Evolutionary conservation across 2,797 vertebrate species (phyloP).

Genomic region (Poecilia picta): DNA sequence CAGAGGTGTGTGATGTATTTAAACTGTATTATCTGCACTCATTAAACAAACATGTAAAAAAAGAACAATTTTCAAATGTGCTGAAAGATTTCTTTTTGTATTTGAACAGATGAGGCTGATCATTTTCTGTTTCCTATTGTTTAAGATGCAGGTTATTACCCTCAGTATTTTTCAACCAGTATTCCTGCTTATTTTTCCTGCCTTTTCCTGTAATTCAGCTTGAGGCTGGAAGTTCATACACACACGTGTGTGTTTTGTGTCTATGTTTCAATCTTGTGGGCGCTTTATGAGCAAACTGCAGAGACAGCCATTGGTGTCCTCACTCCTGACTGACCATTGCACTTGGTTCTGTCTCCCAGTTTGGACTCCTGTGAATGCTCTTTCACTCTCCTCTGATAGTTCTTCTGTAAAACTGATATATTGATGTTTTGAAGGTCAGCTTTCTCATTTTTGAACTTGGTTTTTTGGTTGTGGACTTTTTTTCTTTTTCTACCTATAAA

Average conservation of each 20-base stretch:
- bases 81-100: background rate
- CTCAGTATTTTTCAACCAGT: background rate
- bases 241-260: slow-evolving; percentile 20
- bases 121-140: background rate
- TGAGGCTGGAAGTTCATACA: slow-evolving; percentile 6
- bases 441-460: slow-evolving; percentile 22
- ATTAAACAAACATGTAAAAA: slow-evolving; percentile 1
- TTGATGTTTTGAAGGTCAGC: slow-evolving; percentile 41
- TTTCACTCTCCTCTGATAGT: slow-evolving; percentile 36
- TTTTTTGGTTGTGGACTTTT: slow-evolving; percentile 32
- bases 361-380: slow-evolving; percentile 29
- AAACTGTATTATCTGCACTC: slow-evolving; percentile 7
- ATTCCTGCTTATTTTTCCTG: slow-evolving; percentile 11
- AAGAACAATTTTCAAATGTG: background rate
- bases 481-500: slow-evolving; percentile 36
- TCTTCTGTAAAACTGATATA: slow-evolving; percentile 37
- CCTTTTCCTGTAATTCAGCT: slow-evolving; percentile 4
- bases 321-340: slow-evolving; percentile 51
- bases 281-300: slow-evolving; percentile 45
- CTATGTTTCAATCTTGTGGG: slow-evolving; percentile 26
- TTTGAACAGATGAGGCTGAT: background rate
- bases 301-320: slow-evolving; percentile 38
- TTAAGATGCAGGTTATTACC: slow-evolving; percentile 3
- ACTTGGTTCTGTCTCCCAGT: slow-evolving; percentile 43
- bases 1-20: slow-evolving; percentile 3